phyloP scores from a whole-genome alignment of 2,888 invertebrate genomes.

The Leucophenga montana region DNA sequence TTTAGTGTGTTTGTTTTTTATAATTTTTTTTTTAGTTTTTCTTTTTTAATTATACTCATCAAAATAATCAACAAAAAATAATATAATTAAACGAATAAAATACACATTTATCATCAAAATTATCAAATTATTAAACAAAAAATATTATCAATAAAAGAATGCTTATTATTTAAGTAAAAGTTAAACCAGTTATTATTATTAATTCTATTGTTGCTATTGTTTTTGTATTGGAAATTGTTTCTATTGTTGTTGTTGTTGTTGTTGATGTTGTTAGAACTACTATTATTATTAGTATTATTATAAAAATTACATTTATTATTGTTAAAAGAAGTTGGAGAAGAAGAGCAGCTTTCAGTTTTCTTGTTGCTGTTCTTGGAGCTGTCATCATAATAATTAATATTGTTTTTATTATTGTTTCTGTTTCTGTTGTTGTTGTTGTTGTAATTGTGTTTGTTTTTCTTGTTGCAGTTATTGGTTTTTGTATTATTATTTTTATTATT shows the following conservation, averaged over 20 bases:
- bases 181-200: conserved; percentile 29
- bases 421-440: conserved; percentile 40
- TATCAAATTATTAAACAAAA: conserved; percentile 30
- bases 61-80: conserved; percentile 45
- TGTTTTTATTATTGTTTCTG: conserved; percentile 37
- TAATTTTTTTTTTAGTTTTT: conserved; percentile 1
- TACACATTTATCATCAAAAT: conserved; percentile 55
- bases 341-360: conserved; percentile 31
- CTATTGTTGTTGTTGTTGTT: conserved; percentile 37
- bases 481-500: conserved; percentile 54
- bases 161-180: conserved; percentile 24
- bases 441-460: conserved; percentile 38
- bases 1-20: neutral
- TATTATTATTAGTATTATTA: neutral
- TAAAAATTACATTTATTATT: conserved; percentile 13
- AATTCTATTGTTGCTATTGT: conserved; percentile 38
- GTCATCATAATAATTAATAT: conserved; percentile 40
- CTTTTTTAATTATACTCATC: conserved; percentile 28
- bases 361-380: conserved; percentile 39
- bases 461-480: conserved; percentile 40
- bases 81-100: conserved; percentile 57
- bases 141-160: conserved; percentile 38
- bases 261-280: conserved; percentile 39
- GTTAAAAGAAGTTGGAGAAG: conserved; percentile 23
- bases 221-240: conserved; percentile 38